phyloP scores from a whole-genome alignment of 2,888 invertebrate species.

The Eulithis prunata region DNA sequence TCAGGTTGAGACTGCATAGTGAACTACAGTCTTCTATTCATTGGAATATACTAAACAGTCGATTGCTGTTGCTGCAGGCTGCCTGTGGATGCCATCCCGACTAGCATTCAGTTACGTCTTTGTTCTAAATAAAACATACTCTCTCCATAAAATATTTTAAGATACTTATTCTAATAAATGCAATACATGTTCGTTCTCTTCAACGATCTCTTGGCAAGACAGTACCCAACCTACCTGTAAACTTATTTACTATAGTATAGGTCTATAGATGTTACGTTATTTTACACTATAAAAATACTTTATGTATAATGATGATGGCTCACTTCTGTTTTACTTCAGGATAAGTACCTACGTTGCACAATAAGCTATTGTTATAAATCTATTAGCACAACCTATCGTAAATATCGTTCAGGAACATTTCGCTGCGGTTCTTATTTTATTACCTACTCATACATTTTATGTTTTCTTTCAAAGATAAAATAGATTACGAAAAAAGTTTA shows the following conservation, averaged over 20 bases:
- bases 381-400: slow-evolving; percentile 6
- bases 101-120: too few species aligned
- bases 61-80: too few species aligned
- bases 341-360: slow-evolving; percentile 1
- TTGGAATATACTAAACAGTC: too few species aligned
- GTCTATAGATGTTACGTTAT: background rate
- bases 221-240: background rate
- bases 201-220: slow-evolving; percentile 18
- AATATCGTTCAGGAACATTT: slow-evolving; percentile 19
- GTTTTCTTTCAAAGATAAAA: background rate
- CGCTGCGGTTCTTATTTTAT: too few species aligned
- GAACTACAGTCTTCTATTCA: too few species aligned
- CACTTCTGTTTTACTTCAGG: slow-evolving; percentile 6
- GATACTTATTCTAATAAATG: slow-evolving; percentile 30
- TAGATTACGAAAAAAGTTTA: background rate
- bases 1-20: too few species aligned
- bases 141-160: too few species aligned
- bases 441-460: too few species aligned
- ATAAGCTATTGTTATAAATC: slow-evolving; percentile 9
- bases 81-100: too few species aligned
- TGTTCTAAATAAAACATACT: too few species aligned
- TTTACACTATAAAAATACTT: background rate
- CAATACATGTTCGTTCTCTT: slow-evolving; percentile 14
- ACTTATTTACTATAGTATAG: background rate
- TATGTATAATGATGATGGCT: background rate